phyloP scores from a whole-genome alignment of 2,888 invertebrate species.

The Dasysyrphus albostriatus region DNA sequence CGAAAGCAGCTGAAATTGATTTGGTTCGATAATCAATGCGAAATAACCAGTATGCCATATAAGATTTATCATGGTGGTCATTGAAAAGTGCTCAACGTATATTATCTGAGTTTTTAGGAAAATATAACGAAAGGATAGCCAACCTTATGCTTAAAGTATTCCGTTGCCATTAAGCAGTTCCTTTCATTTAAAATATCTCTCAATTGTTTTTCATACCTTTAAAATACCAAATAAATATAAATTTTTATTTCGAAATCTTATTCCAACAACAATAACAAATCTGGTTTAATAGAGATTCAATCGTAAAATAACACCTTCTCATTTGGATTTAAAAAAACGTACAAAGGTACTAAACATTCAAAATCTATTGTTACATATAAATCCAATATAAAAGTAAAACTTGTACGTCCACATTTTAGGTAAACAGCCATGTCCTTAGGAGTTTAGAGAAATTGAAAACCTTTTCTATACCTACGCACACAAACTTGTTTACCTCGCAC shows the following conservation, averaged over 20 bases:
- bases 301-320: constrained; percentile 17
- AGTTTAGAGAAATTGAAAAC: constrained; percentile 39
- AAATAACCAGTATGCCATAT: no score
- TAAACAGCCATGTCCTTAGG: not conserved
- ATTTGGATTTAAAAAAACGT: constrained; percentile 22
- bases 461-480: constrained; percentile 8
- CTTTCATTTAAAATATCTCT: not conserved
- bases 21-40: no score
- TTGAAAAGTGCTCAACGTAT: no score
- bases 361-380: constrained; percentile 19
- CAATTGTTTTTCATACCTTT: not conserved
- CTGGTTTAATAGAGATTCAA: constrained; percentile 26
- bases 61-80: no score
- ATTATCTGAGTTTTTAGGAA: no score
- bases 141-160: no score
- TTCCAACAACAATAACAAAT: not conserved
- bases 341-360: not conserved
- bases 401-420: constrained; percentile 11
- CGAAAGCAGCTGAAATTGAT: no score
- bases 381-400: constrained; percentile 33
- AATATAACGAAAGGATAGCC: no score
- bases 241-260: constrained; percentile 3
- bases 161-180: no score
- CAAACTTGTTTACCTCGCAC: constrained; percentile 11
- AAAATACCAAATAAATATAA: not conserved